Evolutionary conservation across 2,888 invertebrate species (phyloP).

Genomic region (Drosophila neotestacea): DNA sequence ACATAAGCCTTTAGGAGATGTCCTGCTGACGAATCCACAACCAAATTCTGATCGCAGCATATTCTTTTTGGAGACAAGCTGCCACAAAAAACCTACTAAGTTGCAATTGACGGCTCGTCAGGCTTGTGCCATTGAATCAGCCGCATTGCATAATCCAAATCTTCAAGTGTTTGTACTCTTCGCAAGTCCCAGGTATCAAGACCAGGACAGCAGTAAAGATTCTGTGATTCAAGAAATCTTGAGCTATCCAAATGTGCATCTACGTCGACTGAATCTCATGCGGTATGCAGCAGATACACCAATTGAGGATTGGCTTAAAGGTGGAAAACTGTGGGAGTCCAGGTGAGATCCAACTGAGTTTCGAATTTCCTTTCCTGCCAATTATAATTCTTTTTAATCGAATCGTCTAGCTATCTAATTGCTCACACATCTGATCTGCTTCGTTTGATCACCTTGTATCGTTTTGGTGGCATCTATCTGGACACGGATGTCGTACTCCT

Average conservation of each 20-base stretch:
- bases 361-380: background rate
- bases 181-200: constrained; percentile 75
- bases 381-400: no score
- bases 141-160: constrained; percentile 79
- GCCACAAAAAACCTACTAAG: background rate
- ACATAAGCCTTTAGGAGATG: constrained; percentile 63
- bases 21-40: constrained; percentile 65
- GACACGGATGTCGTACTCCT: constrained; percentile 91
- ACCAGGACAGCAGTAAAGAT: constrained; percentile 11
- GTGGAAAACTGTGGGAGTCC: constrained; percentile 75
- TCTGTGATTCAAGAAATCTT: constrained; percentile 70
- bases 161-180: constrained; percentile 80
- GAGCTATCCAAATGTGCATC: constrained; percentile 78
- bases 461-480: constrained; percentile 92
- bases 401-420: constrained; percentile 65
- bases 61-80: constrained; percentile 82
- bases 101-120: constrained; percentile 73
- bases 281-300: constrained; percentile 80
- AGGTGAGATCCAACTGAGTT: constrained; percentile 40
- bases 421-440: constrained; percentile 80
- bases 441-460: constrained; percentile 87
- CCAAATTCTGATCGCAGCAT: constrained; percentile 79
- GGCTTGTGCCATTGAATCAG: constrained; percentile 83
- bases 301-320: constrained; percentile 76
- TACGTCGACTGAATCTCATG: constrained; percentile 81